phyloP scores from a whole-genome alignment of 2,888 invertebrate species.

The Argynnis bischoffii region DNA sequence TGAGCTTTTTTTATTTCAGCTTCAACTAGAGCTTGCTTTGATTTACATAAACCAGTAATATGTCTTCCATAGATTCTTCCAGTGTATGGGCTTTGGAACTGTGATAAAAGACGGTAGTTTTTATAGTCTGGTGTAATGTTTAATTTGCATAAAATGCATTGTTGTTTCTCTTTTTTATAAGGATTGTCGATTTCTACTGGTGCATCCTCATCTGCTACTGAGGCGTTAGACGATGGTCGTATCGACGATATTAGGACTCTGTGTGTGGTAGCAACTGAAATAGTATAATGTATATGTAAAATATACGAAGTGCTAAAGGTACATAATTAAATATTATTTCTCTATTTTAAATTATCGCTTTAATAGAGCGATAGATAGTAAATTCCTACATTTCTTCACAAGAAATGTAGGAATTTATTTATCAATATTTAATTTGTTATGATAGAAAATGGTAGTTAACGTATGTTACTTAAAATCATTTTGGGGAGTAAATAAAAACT shows the following conservation, averaged over 20 bases:
- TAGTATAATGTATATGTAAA: slow-evolving; percentile 10
- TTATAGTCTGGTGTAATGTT: slow-evolving; percentile 94
- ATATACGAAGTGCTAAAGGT: too few species aligned
- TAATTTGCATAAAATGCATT: slow-evolving; percentile 92
- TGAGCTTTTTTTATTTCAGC: slow-evolving; percentile 89
- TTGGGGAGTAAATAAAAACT: slow-evolving; percentile 7
- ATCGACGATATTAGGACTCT: slow-evolving; percentile 46
- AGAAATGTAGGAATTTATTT: too few species aligned
- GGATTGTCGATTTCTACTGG: slow-evolving; percentile 89
- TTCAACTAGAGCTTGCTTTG: slow-evolving; percentile 89
- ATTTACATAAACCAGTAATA: slow-evolving; percentile 95
- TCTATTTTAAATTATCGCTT: too few species aligned
- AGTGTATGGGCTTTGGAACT: slow-evolving; percentile 97
- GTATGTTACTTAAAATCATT: neutral
- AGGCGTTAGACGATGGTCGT: slow-evolving; percentile 51
- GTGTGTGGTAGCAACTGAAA: slow-evolving; percentile 56
- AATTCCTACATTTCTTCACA: too few species aligned
- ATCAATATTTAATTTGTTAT: too few species aligned
- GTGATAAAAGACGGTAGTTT: slow-evolving; percentile 94
- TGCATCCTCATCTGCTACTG: slow-evolving; percentile 53
- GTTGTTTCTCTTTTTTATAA: slow-evolving; percentile 86
- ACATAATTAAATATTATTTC: too few species aligned
- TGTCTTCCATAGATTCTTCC: slow-evolving; percentile 95
- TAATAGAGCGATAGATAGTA: too few species aligned
- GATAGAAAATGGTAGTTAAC: neutral